Percentiles rank a stretch among this genome's conserved stretches.
Evolutionary conservation across 2,888 invertebrate species (phyloP).

Genomic region (Drosophila fungiperda): DNA sequence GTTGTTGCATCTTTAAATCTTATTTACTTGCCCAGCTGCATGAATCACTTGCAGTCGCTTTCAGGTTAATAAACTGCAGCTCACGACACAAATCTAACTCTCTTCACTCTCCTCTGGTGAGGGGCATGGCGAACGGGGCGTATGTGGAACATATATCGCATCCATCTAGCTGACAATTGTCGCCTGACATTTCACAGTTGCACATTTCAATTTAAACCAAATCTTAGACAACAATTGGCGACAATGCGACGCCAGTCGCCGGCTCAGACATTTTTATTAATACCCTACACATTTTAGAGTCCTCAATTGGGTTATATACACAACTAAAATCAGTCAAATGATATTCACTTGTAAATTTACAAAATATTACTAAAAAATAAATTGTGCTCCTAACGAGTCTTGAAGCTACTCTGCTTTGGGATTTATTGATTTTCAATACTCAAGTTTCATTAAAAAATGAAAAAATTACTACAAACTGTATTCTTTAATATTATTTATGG

Average conservation of each 20-base stretch:
- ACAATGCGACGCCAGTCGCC: conserved; percentile 56
- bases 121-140: conserved; percentile 53
- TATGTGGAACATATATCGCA: conserved; percentile 68
- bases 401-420: too few relatives aligned
- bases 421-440: not conserved
- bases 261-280: not conserved
- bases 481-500: not conserved
- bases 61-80: conserved; percentile 61
- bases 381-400: too few relatives aligned
- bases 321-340: not conserved
- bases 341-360: not conserved
- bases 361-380: not conserved
- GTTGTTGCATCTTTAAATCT: conserved; percentile 12
- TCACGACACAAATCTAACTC: not conserved
- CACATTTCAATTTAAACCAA: conserved; percentile 83
- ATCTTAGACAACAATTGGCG: conserved; percentile 61
- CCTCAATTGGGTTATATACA: not conserved
- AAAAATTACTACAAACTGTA: not conserved
- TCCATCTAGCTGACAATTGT: conserved; percentile 79
- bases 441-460: not conserved
- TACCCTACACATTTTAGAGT: conserved; percentile 3
- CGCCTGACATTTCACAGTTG: conserved; percentile 82
- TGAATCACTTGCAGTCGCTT: conserved; percentile 39
- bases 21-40: conserved; percentile 15
- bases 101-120: not conserved